Evolutionary conservation across 2,797 vertebrate species (phyloP).

Genomic region (Margarornis squamiger): DNA sequence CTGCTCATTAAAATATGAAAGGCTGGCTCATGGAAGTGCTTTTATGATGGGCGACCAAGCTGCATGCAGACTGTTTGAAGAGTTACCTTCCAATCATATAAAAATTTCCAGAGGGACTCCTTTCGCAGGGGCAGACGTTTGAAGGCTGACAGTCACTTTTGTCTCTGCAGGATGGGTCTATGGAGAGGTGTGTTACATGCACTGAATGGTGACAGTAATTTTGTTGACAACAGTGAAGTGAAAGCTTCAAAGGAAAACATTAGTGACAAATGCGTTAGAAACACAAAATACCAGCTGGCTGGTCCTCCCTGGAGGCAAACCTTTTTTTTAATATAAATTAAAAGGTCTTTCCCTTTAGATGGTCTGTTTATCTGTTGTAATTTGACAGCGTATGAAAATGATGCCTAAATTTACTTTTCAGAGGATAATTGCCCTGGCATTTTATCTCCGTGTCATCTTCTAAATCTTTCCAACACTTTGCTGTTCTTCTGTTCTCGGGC

Average conservation of each 20-base stretch:
- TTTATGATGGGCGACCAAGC: not conserved
- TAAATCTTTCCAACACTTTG: not conserved
- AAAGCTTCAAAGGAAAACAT: constrained; percentile 2
- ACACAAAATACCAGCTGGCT: not conserved
- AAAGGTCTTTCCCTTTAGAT: not conserved
- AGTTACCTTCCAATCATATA: not conserved
- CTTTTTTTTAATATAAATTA: not conserved
- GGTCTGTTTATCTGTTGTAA: not conserved
- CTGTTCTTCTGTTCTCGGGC: not conserved
- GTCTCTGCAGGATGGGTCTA: not conserved
- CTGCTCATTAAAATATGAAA: constrained; percentile 62
- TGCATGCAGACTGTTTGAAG: not conserved
- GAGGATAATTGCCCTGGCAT: not conserved
- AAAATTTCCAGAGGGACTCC: not conserved
- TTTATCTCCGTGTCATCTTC: not conserved
- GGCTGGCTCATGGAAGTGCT: not conserved
- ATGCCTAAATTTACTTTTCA: not conserved
- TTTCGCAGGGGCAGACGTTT: not conserved
- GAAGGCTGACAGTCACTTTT: not conserved
- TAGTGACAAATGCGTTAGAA: not conserved
- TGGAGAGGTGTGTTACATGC: not conserved
- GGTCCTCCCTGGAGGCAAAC: not conserved
- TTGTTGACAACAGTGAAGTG: not conserved
- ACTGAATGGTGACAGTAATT: not conserved
- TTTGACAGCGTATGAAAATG: not conserved